Evolutionary conservation across 2,797 vertebrate species (phyloP), one percentile per base, ranked within the genome.

Genomic region (Sebastes oblongus): DNA sequence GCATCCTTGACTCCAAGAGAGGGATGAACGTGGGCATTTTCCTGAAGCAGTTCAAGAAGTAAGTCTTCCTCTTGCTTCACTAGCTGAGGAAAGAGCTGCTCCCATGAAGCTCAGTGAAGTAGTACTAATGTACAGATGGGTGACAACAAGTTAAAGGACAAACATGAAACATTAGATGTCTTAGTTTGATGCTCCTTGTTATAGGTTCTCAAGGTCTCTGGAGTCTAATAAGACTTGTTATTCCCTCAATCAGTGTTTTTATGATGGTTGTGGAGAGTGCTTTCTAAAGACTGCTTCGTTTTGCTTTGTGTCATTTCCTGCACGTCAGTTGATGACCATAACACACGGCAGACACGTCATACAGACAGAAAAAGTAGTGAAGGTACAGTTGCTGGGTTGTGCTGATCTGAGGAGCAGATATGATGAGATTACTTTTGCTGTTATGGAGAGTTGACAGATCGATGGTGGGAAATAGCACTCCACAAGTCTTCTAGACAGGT

Each of bases 11-110:
- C 94, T 97, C 98, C 84, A 99, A 99, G 91, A 96, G 98, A 89
- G 98, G 96, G 80, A 99, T 99, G 98, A 99, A 99, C 69, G 95
- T 99, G 91, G 98, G 97, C 27, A 99, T 99, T 95, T 99, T 98
- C 93, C 97, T 99, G 85, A 99, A 98, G 88, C 98, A 99, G 86
- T 99, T 99, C 93, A 99, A 98, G 93, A 99, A 96, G 98, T 99
- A 97, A 97, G 97, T 90, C 71, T 20, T 32, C 30, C 62, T 10
- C 10, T 9, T 9, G 68, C 42, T 52, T 66, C 55, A 10, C 50
- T 32, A 14, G 30, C 30, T 66, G 46, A 70, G 39, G 11, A 27
- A 66, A 64, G 58, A 73, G 36, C 50, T 58, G 27, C 46, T 73
- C 58, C 36, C 39, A 29, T 30, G 56, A 70, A 66, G 65, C 61